Conservation (phyloP, 2,113 vertebrate genomes). For the Calypte anna region DNA sequence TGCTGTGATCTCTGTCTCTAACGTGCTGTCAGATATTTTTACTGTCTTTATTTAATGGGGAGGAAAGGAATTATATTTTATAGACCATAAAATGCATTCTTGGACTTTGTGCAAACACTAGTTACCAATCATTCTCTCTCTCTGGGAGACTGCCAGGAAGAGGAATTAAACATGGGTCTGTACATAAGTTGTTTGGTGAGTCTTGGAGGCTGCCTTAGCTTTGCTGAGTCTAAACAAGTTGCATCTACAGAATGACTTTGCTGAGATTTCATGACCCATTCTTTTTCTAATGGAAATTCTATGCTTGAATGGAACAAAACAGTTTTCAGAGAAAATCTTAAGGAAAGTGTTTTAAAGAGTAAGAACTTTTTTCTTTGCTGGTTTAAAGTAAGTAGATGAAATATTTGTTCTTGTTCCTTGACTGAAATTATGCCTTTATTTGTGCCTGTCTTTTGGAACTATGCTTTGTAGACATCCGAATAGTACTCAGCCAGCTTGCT, state of each 20-base stretch:
- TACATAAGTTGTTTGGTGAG: conserved; percentile 7
- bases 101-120: conserved; percentile 52
- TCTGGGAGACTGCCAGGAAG: conserved; percentile 32
- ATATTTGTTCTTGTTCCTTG: neutral
- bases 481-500: neutral
- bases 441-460: neutral
- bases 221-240: neutral
- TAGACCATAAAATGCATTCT: conserved; percentile 67
- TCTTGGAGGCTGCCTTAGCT: neutral
- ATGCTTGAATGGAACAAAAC: neutral
- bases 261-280: neutral
- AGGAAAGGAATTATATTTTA: conserved; percentile 61
- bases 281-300: neutral
- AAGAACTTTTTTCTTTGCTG: neutral
- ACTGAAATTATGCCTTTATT: neutral
- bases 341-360: neutral
- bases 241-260: neutral
- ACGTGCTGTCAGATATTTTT: conserved; percentile 48
- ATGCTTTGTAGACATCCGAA: neutral
- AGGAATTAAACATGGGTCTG: conserved; percentile 36
- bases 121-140: conserved; percentile 55
- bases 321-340: neutral
- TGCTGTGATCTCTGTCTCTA: neutral
- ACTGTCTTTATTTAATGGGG: conserved; percentile 44
- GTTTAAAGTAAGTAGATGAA: neutral